Evolutionary conservation across 2,797 vertebrate genomes (phyloP).

Genomic region (Cichlasoma orientale): DNA sequence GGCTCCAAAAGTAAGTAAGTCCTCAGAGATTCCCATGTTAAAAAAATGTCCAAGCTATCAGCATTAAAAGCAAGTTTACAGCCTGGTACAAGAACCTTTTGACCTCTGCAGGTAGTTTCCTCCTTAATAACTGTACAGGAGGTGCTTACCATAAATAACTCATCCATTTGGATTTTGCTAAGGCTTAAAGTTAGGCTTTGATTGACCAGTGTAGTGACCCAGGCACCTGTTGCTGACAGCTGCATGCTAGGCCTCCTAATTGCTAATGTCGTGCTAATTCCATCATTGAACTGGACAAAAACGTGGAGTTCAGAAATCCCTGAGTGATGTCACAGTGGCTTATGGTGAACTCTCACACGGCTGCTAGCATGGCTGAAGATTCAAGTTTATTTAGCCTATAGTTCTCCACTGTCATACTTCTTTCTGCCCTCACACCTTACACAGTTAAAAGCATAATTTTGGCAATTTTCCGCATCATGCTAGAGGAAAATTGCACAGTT

Average conservation of each 20-base stretch:
- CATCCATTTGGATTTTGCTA: background rate
- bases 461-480: background rate
- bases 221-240: background rate
- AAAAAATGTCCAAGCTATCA: background rate
- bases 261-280: background rate
- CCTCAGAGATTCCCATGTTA: background rate
- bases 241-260: background rate
- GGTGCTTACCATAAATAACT: background rate
- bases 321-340: background rate
- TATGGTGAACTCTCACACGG: background rate
- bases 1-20: background rate
- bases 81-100: background rate
- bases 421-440: background rate
- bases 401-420: background rate
- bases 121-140: background rate
- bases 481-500: background rate
- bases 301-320: background rate
- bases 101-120: background rate
- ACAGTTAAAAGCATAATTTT: conserved; percentile 1
- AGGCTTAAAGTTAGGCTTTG: background rate
- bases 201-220: background rate
- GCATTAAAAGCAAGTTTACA: background rate
- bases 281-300: background rate
- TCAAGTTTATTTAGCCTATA: background rate
- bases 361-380: background rate